phyloP scores from a whole-genome alignment of 2,113 vertebrate species.

The Lophotis ruficrista region DNA sequence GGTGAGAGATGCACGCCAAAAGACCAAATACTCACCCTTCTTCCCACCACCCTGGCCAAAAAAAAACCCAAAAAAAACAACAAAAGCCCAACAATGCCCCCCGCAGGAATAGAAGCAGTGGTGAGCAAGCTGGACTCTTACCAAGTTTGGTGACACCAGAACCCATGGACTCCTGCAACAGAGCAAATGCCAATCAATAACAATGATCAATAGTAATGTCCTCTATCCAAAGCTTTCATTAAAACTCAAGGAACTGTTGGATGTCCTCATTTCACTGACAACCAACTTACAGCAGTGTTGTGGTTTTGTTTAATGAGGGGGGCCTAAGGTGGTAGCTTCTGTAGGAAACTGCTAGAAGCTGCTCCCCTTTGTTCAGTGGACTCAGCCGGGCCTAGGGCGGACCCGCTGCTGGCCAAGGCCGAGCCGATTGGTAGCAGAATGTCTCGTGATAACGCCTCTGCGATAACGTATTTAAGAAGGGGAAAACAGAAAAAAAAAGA shows the following conservation, averaged over 20 bases:
- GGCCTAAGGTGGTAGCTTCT: no score
- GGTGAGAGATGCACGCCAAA: background rate
- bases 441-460: no score
- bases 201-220: background rate
- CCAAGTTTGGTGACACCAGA: background rate
- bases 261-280: background rate
- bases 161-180: background rate
- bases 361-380: no score
- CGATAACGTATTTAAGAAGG: no score
- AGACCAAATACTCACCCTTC: no score
- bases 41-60: rapidly evolving
- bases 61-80: background rate
- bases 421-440: no score
- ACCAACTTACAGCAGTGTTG: background rate
- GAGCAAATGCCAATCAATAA: background rate
- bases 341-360: no score
- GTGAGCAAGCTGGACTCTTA: background rate
- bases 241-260: background rate
- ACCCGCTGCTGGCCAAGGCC: no score
- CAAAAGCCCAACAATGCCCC: rapidly evolving
- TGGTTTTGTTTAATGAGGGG: no score
- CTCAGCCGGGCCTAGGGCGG: no score
- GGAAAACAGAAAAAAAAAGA: no score
- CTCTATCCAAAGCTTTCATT: background rate
- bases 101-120: background rate